Evolutionary conservation across 1,140 invertebrate species (phyloP).

Genomic region (Lepidurus apus): DNA sequence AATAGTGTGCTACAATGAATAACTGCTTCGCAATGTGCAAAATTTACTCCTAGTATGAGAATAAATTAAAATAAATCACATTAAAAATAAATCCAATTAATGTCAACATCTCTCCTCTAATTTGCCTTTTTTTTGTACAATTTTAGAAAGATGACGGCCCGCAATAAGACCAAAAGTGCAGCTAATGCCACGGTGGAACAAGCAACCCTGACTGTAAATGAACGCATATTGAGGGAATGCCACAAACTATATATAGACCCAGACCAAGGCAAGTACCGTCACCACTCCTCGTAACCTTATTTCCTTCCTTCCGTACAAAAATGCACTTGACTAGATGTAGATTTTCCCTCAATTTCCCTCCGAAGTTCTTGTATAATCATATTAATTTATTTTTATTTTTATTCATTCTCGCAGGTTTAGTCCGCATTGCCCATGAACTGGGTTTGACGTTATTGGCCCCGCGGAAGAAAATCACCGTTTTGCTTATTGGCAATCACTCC

Average conservation of each 20-base stretch:
- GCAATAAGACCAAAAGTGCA: conserved; percentile 2
- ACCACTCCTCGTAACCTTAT: not conserved
- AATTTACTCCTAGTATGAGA: no score
- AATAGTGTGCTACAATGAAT: no score
- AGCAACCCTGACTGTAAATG: conserved; percentile 50
- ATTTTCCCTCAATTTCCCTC: not conserved
- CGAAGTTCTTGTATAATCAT: conserved; percentile 28
- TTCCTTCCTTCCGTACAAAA: not conserved
- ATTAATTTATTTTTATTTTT: not conserved
- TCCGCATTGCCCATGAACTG: conserved; percentile 51
- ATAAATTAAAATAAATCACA: no score
- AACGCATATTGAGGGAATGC: conserved; percentile 54
- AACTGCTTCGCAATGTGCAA: no score
- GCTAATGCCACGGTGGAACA: conserved; percentile 44
- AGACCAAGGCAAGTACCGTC: conserved; percentile 48
- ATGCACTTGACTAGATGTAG: not conserved
- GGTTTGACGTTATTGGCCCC: conserved; percentile 51
- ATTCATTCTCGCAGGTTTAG: conserved; percentile 47
- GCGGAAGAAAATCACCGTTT: conserved; percentile 55
- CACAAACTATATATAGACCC: conserved; percentile 53
- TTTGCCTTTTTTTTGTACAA: not conserved
- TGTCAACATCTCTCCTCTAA: not conserved
- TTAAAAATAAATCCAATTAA: not conserved
- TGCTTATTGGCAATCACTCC: conserved; percentile 59
- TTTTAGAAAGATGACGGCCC: not conserved